phyloP scores from a whole-genome alignment of 2,113 vertebrate species.

The Mirza zaza region DNA sequence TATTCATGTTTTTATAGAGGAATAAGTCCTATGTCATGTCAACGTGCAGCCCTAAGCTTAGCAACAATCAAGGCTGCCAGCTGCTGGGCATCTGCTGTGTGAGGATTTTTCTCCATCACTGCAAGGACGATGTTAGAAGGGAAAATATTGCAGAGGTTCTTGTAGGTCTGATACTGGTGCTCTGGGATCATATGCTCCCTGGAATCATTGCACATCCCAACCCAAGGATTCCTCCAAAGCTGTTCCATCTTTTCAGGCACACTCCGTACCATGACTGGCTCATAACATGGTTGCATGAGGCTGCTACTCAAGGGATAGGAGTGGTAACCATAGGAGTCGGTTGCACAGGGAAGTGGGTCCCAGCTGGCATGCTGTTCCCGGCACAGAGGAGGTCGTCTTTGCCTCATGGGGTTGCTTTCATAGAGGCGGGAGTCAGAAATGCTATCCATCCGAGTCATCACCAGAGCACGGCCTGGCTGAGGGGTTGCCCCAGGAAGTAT shows the following conservation, averaged over 20 bases:
- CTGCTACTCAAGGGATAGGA: slow-evolving; percentile 93
- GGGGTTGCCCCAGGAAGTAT: slow-evolving; percentile 88
- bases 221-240: slow-evolving; percentile 97
- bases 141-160: slow-evolving; percentile 99
- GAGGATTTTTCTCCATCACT: slow-evolving; percentile 99
- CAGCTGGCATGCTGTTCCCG: slow-evolving; percentile 99
- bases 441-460: slow-evolving; percentile 99
- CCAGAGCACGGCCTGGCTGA: slow-evolving; percentile 94
- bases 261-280: slow-evolving; percentile 97
- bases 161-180: slow-evolving; percentile 98
- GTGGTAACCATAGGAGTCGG: slow-evolving; percentile 92
- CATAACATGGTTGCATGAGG: slow-evolving; percentile 96
- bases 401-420: slow-evolving; percentile 94
- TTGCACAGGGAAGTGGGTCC: slow-evolving; percentile 93
- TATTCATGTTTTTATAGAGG: slow-evolving; percentile 56
- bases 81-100: slow-evolving; percentile 97
- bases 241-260: slow-evolving; percentile 99
- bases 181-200: slow-evolving; percentile 94
- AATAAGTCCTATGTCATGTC: slow-evolving; percentile 61
- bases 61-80: slow-evolving; percentile 97
- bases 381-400: slow-evolving; percentile 95
- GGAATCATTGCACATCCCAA: slow-evolving; percentile 89
- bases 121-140: slow-evolving; percentile 95
- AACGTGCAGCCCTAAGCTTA: slow-evolving; percentile 94
- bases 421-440: slow-evolving; percentile 97